Percentiles rank a stretch among this genome's conserved stretches.
phyloP scores from a whole-genome alignment of 2,113 vertebrate species.

The Phycodurus eques region DNA sequence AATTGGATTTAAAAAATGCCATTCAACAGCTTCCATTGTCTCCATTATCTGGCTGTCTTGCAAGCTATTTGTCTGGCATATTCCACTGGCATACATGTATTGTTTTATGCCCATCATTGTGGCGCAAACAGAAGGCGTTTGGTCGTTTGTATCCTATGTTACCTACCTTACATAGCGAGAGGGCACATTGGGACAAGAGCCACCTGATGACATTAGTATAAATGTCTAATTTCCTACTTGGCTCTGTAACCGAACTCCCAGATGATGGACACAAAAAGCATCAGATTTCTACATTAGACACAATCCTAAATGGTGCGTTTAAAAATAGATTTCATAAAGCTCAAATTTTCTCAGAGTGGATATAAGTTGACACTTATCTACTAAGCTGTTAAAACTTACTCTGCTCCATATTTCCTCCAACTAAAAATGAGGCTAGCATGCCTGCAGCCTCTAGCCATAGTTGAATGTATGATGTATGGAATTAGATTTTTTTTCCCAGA shows the following conservation, averaged over 20 bases:
- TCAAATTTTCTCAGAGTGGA: constrained; percentile 36
- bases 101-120: constrained; percentile 3
- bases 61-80: constrained; percentile 1
- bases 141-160: not conserved
- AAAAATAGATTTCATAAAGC: constrained; percentile 56
- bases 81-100: not conserved
- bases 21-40: constrained; percentile 44
- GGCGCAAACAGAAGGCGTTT: not conserved
- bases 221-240: constrained; percentile 7
- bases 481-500: not conserved
- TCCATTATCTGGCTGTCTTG: constrained; percentile 22
- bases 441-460: constrained; percentile 2
- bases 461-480: constrained; percentile 5
- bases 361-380: constrained; percentile 35
- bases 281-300: constrained; percentile 28
- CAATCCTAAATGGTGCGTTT: constrained; percentile 31
- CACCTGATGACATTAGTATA: not conserved
- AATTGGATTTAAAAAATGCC: constrained; percentile 20
- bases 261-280: constrained; percentile 32
- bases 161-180: not conserved
- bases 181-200: not conserved
- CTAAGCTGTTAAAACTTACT: constrained; percentile 18
- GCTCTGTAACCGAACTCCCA: constrained; percentile 27
- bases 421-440: not conserved
- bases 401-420: constrained; percentile 24